Conservation (phyloP, 2,797 vertebrate genomes). For the Cirrhinus mrigala region DNA sequence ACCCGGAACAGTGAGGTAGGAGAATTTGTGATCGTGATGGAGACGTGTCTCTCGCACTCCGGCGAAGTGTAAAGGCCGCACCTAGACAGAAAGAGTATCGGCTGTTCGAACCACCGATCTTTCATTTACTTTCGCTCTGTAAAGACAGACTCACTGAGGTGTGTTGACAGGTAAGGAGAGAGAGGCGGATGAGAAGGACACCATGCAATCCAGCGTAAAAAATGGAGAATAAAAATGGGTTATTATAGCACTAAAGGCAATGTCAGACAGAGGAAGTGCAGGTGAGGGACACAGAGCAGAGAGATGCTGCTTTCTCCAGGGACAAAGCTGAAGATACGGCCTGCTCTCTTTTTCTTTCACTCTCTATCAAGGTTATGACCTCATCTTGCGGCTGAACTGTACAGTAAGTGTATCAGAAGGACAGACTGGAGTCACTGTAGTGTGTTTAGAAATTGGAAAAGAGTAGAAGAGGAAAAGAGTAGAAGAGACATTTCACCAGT, state of each 20-base stretch:
- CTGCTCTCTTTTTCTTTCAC: not conserved
- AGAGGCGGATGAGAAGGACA: conserved; percentile 25
- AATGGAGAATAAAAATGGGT: not conserved
- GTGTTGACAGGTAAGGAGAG: not conserved
- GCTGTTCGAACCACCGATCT: not conserved
- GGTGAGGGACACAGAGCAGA: conserved; percentile 17
- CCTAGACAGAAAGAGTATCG: not conserved
- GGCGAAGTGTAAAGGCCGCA: not conserved
- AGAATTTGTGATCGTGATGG: not conserved
- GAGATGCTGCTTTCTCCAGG: not conserved
- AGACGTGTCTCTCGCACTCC: not conserved
- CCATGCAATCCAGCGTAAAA: not conserved
- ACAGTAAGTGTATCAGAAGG: not conserved
- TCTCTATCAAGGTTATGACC: conserved; percentile 12
- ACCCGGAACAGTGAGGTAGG: not conserved
- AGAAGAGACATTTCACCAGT: too few species aligned
- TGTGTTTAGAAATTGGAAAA: not conserved
- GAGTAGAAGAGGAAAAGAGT: too few species aligned
- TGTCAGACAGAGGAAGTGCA: not conserved
- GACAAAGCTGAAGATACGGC: not conserved
- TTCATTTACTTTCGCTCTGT: not conserved
- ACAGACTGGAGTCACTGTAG: not conserved
- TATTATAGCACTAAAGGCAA: conserved; percentile 16
- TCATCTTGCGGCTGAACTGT: not conserved
- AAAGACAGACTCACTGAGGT: not conserved